Evolutionary conservation across 1,140 invertebrate genomes (phyloP), one percentile per base, ranked within the genome.

Genomic region (Bombus breviceps): DNA sequence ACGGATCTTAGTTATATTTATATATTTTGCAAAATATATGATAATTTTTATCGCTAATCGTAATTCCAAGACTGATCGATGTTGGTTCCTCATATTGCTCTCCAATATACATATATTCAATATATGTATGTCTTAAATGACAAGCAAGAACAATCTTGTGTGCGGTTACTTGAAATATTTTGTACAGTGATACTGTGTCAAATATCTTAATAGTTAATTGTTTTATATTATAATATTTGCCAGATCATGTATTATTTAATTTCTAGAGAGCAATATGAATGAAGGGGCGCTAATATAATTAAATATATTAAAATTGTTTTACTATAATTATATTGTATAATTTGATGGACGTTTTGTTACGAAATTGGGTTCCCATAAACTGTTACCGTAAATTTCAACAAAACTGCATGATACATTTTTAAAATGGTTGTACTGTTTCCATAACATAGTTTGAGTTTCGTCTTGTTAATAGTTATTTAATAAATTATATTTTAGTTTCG

Each of bases 11-110:
- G 90, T 94, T 94, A 94, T 93, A 93, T 93, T 93, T 93, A 94
- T 94, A 93, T 94, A 92, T 93, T 92, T 93, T 93, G 93, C 93
- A 94, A 93, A 93, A 86, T 91, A 88, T 93, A 90, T 93, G 90
- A 90, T 91, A 91, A 94, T 92, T 92, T 92, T 93, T 94, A 93
- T 93, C 91, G 86, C 81, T 93, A 92, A 93, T 88, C 91, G 90
- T 91, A 93, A 94, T 94, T 90, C 89, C 92, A 94, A 94, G 93
- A 94, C 93, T 94, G 93, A 94, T 94, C 93, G 93, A 92, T 94
- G 93, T 94, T 94, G 93, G 93, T 94, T 93, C 88, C 89, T 87
- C 87, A 72, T 90, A 91, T 92, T 92, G 90, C 92, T 93, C 92
- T 91, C 89, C 71, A 39, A 80, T 80, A 76, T 39, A 69, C 77